Evolutionary conservation across 1,140 invertebrate genomes (phyloP), one percentile per base, ranked within the genome.

Genomic region (Lordiphosa collinella): DNA sequence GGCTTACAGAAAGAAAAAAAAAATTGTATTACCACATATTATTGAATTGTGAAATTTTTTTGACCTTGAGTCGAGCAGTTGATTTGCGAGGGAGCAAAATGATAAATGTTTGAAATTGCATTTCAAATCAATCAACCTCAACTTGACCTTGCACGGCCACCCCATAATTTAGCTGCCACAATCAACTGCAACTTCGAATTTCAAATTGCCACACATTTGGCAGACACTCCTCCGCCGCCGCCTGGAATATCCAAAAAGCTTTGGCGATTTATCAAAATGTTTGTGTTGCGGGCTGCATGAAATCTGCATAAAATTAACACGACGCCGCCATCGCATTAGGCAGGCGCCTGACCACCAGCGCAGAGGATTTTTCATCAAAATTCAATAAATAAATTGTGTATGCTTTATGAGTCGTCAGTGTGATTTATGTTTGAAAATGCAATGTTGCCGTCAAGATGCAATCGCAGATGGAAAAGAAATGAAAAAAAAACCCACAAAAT

Each of bases 301-400:
- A 80, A 80, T 80, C 67, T 80, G 76, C 76, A 80, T 80, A 80
- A 71, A 63, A 80, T 82, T 80, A 80, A 79, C 66, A 56, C 40
- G 16, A 25, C 35, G 63, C 51, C 44, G 60, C 48, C 62, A 34
- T 51, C 31, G 50, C 56, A 66, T 66, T 66, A 67, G 52, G 36
- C 53, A 18, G 18, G 18, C 18, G 58, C 58, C 66, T 65, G 36
- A 55, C 52, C 29, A 52, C n/a, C 16, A 29, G 9, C 46, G 29
- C 41, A 11, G 37, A 61, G 53, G 51, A 60, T 69, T 79, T 72
- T 56, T 65, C 55, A 63, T 41, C 40, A 68, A 57, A 57, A 57
- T 71, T 82, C 75, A 80, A 80, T 82, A 75, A 82, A 75, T 66
- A 63, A 36, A 58, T 50, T 57, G 35, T 41, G 71, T 62, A 50